Percentiles rank a stretch among this genome's conserved stretches.
phyloP scores from a whole-genome alignment of 2,113 vertebrate species.

The Odocoileus virginianus region DNA sequence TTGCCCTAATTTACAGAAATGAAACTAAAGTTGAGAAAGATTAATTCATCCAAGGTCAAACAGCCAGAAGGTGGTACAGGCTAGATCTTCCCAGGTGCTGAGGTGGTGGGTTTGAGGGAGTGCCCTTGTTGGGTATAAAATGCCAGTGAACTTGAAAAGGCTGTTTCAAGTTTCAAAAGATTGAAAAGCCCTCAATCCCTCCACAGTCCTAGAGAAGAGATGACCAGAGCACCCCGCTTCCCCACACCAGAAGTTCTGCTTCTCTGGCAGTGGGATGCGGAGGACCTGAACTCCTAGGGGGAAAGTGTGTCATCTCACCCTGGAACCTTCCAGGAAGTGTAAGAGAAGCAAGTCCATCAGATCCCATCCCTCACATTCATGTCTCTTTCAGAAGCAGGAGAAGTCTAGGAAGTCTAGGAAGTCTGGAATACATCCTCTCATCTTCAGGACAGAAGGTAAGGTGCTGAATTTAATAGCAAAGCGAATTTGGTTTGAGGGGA shows the following conservation, averaged over 20 bases:
- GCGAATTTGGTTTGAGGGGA: constrained; percentile 62
- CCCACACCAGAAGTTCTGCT: not conserved
- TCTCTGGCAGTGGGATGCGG: not conserved
- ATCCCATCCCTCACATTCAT: not conserved
- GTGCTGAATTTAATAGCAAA: constrained; percentile 64
- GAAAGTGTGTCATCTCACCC: not conserved
- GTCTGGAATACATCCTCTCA: not conserved
- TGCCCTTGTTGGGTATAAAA: not conserved
- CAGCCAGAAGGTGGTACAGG: not conserved
- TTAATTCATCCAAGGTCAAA: not conserved
- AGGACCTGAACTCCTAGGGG: not conserved
- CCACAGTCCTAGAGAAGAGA: not conserved
- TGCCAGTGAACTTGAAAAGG: not conserved
- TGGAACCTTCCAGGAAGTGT: not conserved
- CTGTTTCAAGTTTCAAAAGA: not conserved
- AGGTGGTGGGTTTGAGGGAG: not conserved
- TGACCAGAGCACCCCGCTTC: not conserved
- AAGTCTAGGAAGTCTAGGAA: not conserved
- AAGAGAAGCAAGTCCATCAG: not conserved
- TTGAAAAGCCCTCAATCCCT: not conserved
- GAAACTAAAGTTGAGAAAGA: not conserved
- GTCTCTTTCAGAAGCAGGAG: constrained; percentile 19
- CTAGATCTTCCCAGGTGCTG: not conserved
- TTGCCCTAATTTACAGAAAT: not conserved
- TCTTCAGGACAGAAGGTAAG: constrained; percentile 43